Base-by-base conservation (phyloP, 2,888 invertebrate species). In the Sicus ferrugineus region DNA sequence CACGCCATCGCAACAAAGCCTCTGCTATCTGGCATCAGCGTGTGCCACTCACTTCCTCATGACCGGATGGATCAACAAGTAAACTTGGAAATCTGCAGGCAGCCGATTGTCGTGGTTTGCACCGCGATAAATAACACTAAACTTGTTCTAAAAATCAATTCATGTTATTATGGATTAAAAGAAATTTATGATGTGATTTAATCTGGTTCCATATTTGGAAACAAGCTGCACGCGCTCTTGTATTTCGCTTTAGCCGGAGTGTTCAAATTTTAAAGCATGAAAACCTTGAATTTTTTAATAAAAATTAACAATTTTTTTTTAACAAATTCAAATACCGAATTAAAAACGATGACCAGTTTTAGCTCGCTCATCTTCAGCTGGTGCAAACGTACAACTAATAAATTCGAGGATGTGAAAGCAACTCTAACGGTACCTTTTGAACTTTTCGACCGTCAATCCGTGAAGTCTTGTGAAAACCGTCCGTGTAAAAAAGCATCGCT, bases 401-500 rank as follows among this genome's bases (percentile, higher is more conserved):
- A n/a, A 28, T 4, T 23, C 14, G 50, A 6, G 28, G 23, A 28
- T 7, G 30, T n/a, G 7, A 61, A 16, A 34, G n/a, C n/a, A 31
- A 62, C 30, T 19, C 14, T 69, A 70, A 68, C 59, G 66, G 69
- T 74, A 77, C 77, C 76, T 75, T 74, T 67, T 69, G 73, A 74
- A 75, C 72, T 71, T 64, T 65, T 52, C 69, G 73, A 69, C 72
- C 73, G 59, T 67, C 71, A 46, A 52, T 63, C 64, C 67, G 73
- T 73, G 74, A 73, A 75, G 72, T 73, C 70, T 75, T 76, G 69
- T 74, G 74, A 69, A 78, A 77, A 77, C 76, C 77, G 74, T 77
- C 76, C 73, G 76, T 77, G 74, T 78, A 78, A 75, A 78, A 77
- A 73, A 77, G 70, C 78, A 78, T 78, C 75, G 74, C 73, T 74